Evolutionary conservation across 2,113 vertebrate genomes (phyloP).

Genomic region (Natator depressus): DNA sequence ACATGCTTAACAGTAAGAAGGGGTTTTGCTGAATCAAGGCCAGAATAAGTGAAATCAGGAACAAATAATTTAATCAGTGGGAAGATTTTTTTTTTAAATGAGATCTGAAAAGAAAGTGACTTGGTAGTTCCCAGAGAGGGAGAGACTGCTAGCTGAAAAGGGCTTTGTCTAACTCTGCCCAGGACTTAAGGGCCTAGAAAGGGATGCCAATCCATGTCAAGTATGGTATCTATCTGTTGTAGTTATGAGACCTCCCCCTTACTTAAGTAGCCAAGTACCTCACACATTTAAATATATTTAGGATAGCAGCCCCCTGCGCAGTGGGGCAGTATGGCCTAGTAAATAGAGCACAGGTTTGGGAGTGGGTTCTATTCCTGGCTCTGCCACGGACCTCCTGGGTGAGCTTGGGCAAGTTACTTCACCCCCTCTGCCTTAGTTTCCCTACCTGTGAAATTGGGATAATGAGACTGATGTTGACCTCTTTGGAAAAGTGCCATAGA

Average conservation of each 20-base stretch:
- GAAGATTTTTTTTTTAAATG: not conserved
- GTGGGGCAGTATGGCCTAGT: not conserved
- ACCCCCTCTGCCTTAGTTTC: not conserved
- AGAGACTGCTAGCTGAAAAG: not conserved
- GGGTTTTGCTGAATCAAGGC: slow-evolving; percentile 7
- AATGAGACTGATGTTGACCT: not conserved
- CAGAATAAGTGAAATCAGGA: not conserved
- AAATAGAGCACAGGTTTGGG: not conserved
- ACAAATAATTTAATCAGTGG: not conserved
- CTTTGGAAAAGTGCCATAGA: not conserved
- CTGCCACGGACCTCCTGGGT: not conserved
- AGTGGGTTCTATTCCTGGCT: not conserved
- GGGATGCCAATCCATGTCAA: not conserved
- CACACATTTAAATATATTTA: not conserved
- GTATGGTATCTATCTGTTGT: not conserved
- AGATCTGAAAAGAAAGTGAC: not conserved
- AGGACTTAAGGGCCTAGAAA: not conserved
- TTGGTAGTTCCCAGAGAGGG: not conserved
- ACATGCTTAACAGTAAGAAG: slow-evolving; percentile 37
- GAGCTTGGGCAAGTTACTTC: not conserved
- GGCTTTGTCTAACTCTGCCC: not conserved
- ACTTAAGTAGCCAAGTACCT: rapidly evolving
- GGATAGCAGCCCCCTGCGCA: not conserved
- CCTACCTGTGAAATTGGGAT: not conserved
- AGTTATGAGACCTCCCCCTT: not conserved